Base-by-base conservation (phyloP, 2,888 invertebrate species). In the Dyspetes luteomarginatus region DNA sequence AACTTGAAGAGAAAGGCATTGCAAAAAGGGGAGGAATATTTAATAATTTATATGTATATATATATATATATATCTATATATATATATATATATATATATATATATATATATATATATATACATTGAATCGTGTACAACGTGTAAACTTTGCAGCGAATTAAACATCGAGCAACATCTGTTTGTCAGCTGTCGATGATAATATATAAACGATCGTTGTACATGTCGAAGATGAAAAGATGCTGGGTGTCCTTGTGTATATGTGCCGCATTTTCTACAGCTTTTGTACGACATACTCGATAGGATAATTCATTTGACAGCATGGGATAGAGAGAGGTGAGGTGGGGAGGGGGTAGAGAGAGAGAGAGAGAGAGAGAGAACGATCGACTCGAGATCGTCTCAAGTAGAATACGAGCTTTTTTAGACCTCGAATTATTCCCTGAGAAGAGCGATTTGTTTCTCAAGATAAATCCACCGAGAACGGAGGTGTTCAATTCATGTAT, bases 131-230 rank as follows among this genome's bases (percentile, higher is more conserved):
- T 15, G 17, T 15, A 15, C 7, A n/a, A 7, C 30, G 68, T 48
- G 48, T 80, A 78, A 67, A 77, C 62, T 43, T 55, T 58, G 36
- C 19, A 36, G 65, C 56, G 55, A 69, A 62, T 65, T 58, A 26
- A 69, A 17, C 52, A 52, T 48, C 69, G 64, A 50, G 55, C 26
- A 72, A 75, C 78, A 75, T 76, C 62, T 75, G 82, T 78, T 83
- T 83, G 75, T 83, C 81, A 81, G 72, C 78, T 75, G 82, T 71
- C 56, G 81, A 76, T 71, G 81, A 76, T 75, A 48, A 72, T 72
- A 58, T 72, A 62, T 52, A 52, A 52, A 52, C 72, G 52, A 41
- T 69, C 36, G 68, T 41, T 62, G 81, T 73, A 26, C 52, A 22
- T 72, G 48, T 56, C 68, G 58, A 45, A 68, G 73, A 71, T 75